A percentile compares a stretch with the other conserved stretches of the same genome.
phyloP scores from a whole-genome alignment of 2,797 vertebrate genomes.

The Champsocephalus esox region DNA sequence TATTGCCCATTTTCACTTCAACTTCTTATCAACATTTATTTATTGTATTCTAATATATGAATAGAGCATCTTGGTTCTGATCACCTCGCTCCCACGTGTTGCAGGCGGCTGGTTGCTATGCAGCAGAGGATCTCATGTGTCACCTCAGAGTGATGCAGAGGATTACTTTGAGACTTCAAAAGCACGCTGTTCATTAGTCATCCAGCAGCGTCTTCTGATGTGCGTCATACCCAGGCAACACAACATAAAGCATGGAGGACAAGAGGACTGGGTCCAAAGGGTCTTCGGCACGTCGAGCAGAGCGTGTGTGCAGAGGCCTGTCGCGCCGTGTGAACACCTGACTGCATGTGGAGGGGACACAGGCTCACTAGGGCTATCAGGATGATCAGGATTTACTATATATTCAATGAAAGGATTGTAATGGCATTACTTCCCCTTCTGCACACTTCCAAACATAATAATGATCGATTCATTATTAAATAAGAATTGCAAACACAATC shows the following conservation, averaged over 20 bases:
- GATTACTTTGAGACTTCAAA: constrained; percentile 27
- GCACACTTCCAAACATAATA: too few species aligned
- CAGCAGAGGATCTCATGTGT: constrained; percentile 5
- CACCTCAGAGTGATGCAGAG: constrained; percentile 9
- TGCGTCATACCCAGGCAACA: neutral
- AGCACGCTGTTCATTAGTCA: constrained; percentile 17
- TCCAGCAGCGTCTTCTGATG: constrained; percentile 6
- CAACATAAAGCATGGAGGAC: neutral
- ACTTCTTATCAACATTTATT: too few species aligned
- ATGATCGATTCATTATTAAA: too few species aligned
- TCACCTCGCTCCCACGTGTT: constrained; percentile 14
- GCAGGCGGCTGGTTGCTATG: constrained; percentile 14
- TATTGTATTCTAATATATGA: too few species aligned
- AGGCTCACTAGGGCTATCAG: too few species aligned
- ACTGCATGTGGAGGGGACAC: too few species aligned
- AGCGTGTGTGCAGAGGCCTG: neutral
- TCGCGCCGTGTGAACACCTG: too few species aligned
- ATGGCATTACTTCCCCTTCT: too few species aligned
- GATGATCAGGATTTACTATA: too few species aligned
- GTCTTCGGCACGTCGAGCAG: neutral
- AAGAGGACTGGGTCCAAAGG: neutral
- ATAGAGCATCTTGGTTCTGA: too few species aligned
- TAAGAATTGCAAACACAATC: neutral
- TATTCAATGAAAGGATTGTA: too few species aligned
- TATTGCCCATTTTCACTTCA: too few species aligned